Percentiles rank a stretch among this genome's conserved stretches.
Evolutionary conservation across 2,113 vertebrate genomes (phyloP).

Genomic region (Podarcis cretensis): DNA sequence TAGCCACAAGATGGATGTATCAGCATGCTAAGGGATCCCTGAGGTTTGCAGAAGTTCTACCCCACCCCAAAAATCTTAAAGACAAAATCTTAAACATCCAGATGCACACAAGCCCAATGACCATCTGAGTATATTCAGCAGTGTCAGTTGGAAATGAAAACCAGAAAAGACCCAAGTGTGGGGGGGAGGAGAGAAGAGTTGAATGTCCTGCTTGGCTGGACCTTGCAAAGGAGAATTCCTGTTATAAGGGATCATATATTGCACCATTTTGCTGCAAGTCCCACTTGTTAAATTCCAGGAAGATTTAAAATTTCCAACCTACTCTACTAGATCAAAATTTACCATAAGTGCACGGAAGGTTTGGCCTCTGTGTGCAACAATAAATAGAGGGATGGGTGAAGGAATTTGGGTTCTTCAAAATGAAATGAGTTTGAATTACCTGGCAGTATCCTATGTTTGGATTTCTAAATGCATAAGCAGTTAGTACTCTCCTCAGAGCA

Average conservation of each 20-base stretch:
- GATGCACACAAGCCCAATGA: too few species aligned
- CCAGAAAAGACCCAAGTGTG: neutral
- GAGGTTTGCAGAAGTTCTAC: neutral
- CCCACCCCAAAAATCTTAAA: too few species aligned
- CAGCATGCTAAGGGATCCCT: neutral
- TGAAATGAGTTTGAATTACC: constrained; percentile 71
- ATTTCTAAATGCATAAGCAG: constrained; percentile 96
- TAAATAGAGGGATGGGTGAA: neutral
- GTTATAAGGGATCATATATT: neutral
- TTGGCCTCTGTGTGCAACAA: neutral
- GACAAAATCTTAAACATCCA: too few species aligned
- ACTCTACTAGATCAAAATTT: neutral
- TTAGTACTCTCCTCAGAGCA: constrained; percentile 92
- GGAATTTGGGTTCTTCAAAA: neutral
- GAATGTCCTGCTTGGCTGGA: neutral
- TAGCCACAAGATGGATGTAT: neutral
- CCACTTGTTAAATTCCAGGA: neutral
- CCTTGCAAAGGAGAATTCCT: neutral
- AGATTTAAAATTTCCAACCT: neutral
- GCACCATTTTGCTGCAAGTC: neutral
- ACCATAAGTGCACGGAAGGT: neutral
- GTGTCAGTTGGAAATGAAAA: neutral
- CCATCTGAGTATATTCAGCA: neutral
- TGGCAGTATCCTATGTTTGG: constrained; percentile 99
- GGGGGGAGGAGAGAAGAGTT: neutral